Base-by-base conservation (phyloP, 2,888 invertebrate genomes). In the Microplitis manilae region DNA sequence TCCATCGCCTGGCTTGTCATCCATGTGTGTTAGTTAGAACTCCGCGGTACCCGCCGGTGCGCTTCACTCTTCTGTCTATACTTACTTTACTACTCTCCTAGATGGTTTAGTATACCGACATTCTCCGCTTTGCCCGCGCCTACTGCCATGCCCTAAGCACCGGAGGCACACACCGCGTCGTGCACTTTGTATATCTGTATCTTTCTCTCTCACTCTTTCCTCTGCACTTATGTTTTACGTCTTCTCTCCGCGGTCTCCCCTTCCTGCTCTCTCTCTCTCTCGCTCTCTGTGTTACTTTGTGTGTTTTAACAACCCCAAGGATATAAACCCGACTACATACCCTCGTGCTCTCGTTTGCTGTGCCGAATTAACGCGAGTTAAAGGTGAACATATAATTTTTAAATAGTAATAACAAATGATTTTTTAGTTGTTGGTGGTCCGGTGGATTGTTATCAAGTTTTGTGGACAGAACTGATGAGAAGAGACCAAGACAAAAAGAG, bases 111-210 rank as follows among this genome's bases (percentile, higher is more conserved):
- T 86, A 85, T 84, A 87, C 85, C 85, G 85, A 85, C 83, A 85
- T 85, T 85, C 86, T 85, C 85, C 85, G 83, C 83, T 83, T 85
- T 82, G 85, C 83, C 86, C 81, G 82, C 84, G 73, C 82, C 83
- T 84, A 50, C 84, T 84, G 87, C 86, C 87, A 88, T 88, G 88
- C 85, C 88, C 86, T 88, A 88, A 50, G 86, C 88, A 87, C 86
- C 88, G 84, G 84, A 84, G 81, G 83, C 82, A 73, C 79, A 82
- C 79, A 82, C 81, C 80, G 83, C 84, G 78, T 82, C 81, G 79
- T 81, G 71, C 73, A 62, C 73, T 30, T 30, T 30, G 30, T 30
- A 30, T 82, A 81, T 82, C 81, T 79, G 81, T 80, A 80, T 81
- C 83, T 81, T 80, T 79, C 83, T 81, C 80, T 81, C 81, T 84